A percentile compares a stretch with the other conserved stretches of the same genome.
phyloP scores from a whole-genome alignment of 2,888 invertebrate species.

The Metacarcinus magister region DNA sequence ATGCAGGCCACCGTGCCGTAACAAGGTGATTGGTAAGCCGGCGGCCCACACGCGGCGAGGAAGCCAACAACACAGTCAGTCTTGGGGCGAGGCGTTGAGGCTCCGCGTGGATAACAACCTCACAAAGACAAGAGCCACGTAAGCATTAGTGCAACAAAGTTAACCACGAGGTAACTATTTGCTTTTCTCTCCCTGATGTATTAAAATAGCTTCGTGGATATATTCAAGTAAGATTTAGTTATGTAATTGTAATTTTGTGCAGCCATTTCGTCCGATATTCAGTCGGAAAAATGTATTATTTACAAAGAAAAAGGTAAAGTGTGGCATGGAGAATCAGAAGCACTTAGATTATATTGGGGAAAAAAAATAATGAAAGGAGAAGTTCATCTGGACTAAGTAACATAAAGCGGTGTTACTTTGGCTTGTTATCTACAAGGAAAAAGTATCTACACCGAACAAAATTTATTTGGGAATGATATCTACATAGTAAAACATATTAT shows the following conservation, averaged over 20 bases:
- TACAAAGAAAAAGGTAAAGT: neutral
- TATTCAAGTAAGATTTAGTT: neutral
- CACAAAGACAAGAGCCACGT: neutral
- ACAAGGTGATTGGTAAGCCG: slow-evolving; percentile 39
- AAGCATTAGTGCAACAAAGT: neutral
- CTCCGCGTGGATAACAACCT: neutral
- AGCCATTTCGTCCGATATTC: neutral
- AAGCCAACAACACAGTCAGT: neutral
- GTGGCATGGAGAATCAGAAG: no score
- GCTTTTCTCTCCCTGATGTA: neutral
- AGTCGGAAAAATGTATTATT: neutral
- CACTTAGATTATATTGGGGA: no score
- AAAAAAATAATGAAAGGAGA: no score
- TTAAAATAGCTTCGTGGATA: neutral
- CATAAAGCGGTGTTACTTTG: no score
- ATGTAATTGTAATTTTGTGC: neutral
- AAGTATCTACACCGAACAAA: no score
- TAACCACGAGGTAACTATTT: neutral
- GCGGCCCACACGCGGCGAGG: neutral
- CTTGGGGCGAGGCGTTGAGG: neutral
- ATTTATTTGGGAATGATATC: no score
- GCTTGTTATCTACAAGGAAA: no score
- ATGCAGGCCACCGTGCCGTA: neutral
- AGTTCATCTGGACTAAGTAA: no score
- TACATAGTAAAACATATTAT: no score